Evolutionary conservation across 2,113 vertebrate species (phyloP), one percentile per base, ranked within the genome.

Genomic region (Varanus salvator): DNA sequence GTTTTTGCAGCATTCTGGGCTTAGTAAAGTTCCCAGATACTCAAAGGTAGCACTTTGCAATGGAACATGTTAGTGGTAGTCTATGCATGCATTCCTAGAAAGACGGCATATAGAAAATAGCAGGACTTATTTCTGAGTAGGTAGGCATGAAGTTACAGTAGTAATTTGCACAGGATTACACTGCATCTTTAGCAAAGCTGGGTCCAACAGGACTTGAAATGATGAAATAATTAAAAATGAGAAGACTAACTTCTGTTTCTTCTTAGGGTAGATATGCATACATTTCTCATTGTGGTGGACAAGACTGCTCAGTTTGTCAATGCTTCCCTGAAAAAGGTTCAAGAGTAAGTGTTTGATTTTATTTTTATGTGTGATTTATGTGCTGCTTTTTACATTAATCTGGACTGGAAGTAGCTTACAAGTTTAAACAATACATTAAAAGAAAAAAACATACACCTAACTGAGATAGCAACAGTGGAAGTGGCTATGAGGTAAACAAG

Each of bases 321-420:
- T 98, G 98, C 95, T 97, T 97, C 84, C 97, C 98, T 74, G 95
- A 97, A 80, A 98, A 98, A 96, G 98, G 98, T 95, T 96, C 97
- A 4, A 97, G 94, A 97, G 98, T 98, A 95, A 97, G 97, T 93
- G 52, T 38, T 88, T 48, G 57, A 23, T 90, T 27, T 0, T 48
- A 38, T 76, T 76, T 74, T 68, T 60, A 71, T 29, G 8, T 71
- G 2, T 31, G 11, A 29, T 72, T 72, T 50, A 31, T 69, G 34
- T 19, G 25, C 34, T 23, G 19, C 29, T 87, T n/a, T 80, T 25
- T 25, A 69, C 64, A 74, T 71, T 71, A 87, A 21, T 17, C 80
- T 8, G n/a, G 38, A 76, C 3, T 76, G 6, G n/a, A 84, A 44
- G 27, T 84, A 31, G 14, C 12, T 60, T 76, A 60, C 72, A 76